Conservation (phyloP, 2,888 invertebrate genomes). For the Euplagia quadripunctaria region DNA sequence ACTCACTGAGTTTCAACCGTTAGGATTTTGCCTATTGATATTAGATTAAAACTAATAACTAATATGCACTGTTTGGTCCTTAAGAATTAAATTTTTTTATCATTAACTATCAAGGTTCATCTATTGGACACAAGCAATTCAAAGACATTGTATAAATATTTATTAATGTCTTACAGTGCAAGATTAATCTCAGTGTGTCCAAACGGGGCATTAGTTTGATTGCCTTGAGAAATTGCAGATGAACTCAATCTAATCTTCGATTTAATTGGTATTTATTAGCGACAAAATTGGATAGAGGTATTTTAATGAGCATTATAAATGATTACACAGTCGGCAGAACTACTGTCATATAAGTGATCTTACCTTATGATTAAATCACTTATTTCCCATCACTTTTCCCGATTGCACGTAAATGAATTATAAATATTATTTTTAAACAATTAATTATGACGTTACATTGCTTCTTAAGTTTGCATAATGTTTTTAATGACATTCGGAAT, state of each 20-base stretch:
- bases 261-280: constrained; percentile 53
- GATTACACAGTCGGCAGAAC: constrained; percentile 21
- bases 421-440: background rate
- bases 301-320: constrained; percentile 48
- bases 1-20: background rate
- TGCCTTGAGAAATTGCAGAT: constrained; percentile 48
- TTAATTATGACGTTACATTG: background rate
- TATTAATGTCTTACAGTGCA: constrained; percentile 20
- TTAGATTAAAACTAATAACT: background rate
- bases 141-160: background rate
- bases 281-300: constrained; percentile 30
- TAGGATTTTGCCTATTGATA: background rate
- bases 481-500: background rate
- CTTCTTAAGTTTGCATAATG: background rate
- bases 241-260: constrained; percentile 52
- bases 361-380: background rate
- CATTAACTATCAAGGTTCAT: background rate
- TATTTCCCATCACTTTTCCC: background rate
- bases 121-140: background rate
- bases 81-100: background rate
- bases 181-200: constrained; percentile 36
- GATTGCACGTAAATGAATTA: background rate
- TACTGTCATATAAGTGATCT: background rate
- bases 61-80: background rate
- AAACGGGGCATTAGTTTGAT: constrained; percentile 50